These are phyloP conservation scores for Ivindomyrus marchei DNA, from an alignment of 2,113 vertebrate genomes.

Conservation along the genomic window DNA sequence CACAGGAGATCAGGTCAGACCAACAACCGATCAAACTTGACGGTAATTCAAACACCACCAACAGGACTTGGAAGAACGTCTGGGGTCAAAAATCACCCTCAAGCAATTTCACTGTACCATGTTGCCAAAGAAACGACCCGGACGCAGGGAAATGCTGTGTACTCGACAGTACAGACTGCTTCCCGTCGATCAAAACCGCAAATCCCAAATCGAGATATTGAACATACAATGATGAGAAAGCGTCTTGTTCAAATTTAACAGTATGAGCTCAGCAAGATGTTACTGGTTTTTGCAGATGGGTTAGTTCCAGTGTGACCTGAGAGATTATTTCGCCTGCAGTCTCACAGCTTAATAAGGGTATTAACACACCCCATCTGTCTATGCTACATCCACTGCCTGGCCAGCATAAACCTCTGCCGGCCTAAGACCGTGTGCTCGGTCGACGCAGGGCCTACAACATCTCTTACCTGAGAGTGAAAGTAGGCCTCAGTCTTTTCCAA, in stretches of 20 bases:
- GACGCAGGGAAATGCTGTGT: neutral
- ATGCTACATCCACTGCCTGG: neutral
- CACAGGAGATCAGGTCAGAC: neutral
- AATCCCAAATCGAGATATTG: neutral
- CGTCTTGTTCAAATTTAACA: neutral
- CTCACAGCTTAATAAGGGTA: conserved; percentile 50
- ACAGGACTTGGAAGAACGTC: neutral
- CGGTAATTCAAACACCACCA: neutral
- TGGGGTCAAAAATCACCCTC: no score
- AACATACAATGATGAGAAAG: neutral
- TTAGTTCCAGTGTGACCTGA: conserved; percentile 13
- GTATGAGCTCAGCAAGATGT: neutral
- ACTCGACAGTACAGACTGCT: neutral
- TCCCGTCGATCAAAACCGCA: neutral
- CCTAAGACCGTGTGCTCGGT: neutral
- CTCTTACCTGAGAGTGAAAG: conserved; percentile 75
- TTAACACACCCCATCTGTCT: conserved; percentile 58
- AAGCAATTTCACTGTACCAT: neutral
- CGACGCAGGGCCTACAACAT: neutral
- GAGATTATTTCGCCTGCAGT: conserved; percentile 17
- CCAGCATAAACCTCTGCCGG: neutral
- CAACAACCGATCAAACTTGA: neutral
- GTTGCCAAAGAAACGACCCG: neutral
- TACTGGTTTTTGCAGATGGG: neutral
- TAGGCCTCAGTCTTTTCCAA: conserved; percentile 76